Evolutionary conservation across 2,888 invertebrate genomes (phyloP), one percentile per base, ranked within the genome.

Genomic region (Ophioninae sp.): DNA sequence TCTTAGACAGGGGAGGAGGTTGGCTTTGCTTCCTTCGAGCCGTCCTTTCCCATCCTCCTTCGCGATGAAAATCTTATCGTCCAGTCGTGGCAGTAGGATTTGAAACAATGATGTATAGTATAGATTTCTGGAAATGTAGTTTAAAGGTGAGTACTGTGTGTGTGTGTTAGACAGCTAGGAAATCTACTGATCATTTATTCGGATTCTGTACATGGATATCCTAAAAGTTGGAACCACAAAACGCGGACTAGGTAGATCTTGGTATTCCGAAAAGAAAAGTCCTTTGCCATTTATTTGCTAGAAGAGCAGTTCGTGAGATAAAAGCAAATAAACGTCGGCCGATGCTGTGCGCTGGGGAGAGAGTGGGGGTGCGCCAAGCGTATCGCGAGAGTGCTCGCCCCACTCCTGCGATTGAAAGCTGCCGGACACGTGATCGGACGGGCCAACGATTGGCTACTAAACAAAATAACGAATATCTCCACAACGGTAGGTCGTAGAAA

Each of bases 11-110:
- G 57, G 10, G 56, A 13, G 50, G 23, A 56, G 39, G 80, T 69
- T 44, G 67, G 37, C 67, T 64, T 65, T 17, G 65, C 67, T 70
- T 84, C 76, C 70, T 30, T 67, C 30, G 44, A 56, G 39, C 21
- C 74, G 37, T 30, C 68, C 37, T 20, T 50, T 8, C 56, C 68
- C 59, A 37, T 37, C 56, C 30, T 23, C 44, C 37, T 50, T 37
- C 61, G 23, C 44, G 21, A 41, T 30, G 2, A 69, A 50, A 17
- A 50, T 41, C 17, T 81, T 65, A 17, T 44, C 76, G n/a, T 61
- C 30, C 50, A 50, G 23, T 37, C 70, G 39, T n/a, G 62, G 41
- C 10, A 57, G 62, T 50, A 13, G n/a, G 50, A n/a, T 64, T 21
- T 8, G 23, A 44, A n/a, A n/a, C 62, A n/a, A 44, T 23, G 30